These are phyloP conservation scores for Clarias fuscus DNA, from an alignment of 2,797 vertebrate genomes.

Conservation along the genomic window DNA sequence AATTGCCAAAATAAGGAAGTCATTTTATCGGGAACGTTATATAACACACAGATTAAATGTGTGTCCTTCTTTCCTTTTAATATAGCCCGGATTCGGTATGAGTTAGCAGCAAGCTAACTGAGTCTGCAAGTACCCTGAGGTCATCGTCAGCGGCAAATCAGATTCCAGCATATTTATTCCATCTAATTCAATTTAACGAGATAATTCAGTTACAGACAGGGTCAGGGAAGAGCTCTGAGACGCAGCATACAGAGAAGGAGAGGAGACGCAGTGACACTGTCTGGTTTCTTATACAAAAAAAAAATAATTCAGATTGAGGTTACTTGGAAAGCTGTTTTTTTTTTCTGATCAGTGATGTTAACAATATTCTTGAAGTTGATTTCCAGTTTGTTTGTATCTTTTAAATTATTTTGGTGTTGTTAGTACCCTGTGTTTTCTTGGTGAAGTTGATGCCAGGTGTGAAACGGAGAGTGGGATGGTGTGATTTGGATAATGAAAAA, in stretches of 20 bases:
- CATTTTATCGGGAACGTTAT: not conserved
- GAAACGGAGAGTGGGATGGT: too few species aligned
- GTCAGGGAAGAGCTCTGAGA: constrained; percentile 66
- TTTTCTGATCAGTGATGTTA: too few species aligned
- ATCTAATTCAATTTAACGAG: constrained; percentile 70
- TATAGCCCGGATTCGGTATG: not conserved
- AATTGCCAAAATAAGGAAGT: not conserved
- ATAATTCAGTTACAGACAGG: constrained; percentile 75
- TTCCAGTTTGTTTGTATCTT: too few species aligned
- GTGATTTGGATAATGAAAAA: too few species aligned
- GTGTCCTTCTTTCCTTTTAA: not conserved
- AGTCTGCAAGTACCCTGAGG: constrained; percentile 53
- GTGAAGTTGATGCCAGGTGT: too few species aligned
- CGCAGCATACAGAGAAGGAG: constrained; percentile 56
- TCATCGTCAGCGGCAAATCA: constrained; percentile 75
- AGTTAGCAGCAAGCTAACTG: constrained; percentile 43
- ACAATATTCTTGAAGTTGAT: too few species aligned
- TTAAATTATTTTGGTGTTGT: too few species aligned
- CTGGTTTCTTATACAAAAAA: constrained; percentile 8
- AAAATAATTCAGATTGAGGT: constrained; percentile 14
- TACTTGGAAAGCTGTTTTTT: too few species aligned
- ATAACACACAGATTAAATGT: constrained; percentile 5
- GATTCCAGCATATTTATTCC: constrained; percentile 75
- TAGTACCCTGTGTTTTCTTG: too few species aligned
- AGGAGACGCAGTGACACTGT: constrained; percentile 28